Base-by-base conservation (phyloP, 2,797 vertebrate genomes). In the Centroberyx gerrardi region DNA sequence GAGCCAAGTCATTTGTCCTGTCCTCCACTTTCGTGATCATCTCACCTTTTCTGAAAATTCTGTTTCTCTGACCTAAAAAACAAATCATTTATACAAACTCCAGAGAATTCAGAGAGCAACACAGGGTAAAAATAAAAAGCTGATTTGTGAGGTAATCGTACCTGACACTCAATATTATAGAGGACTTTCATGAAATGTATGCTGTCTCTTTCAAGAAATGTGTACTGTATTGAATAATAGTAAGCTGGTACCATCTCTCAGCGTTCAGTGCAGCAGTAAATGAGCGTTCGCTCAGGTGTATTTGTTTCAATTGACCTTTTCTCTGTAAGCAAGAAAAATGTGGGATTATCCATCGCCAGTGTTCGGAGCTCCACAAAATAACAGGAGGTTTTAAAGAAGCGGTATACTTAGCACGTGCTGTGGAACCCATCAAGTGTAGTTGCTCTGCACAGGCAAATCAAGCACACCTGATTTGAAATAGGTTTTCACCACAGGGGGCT, bases 221-320 rank as follows among this genome's bases (percentile, higher is more conserved):
- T n/a, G 29, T 53, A 27, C 46, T 51, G 67, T 44, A 28, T 67
- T 72, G 62, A 71, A 74, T 63, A 73, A 72, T 66, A 73, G 52
- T 33, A 74, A 18, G 33, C 59, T 4, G 40, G 12, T 75, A 76
- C 12, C 67, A 42, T 69, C 67, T 70, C 66, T 63, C 66, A 73
- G 80, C 74, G 81, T 88, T 91, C 87, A 87, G 82, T 81, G 90
- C 85, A 80, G 81, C 62, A 4, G 53, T 56, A 48, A 55, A 62
- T 60, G 18, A 61, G 42, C 0, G 22, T 46, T 72, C 18, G 60
- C 62, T 68, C 33, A 15, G 40, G 55, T 70, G 64, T 22, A 28
- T 52, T 46, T 67, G 55, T 62, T 74, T 80, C 62, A 66, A 64
- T 68, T 90, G 83, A 92, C 89, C 85, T 90, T 74, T 75, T 82